These are phyloP conservation scores for Agrotis segetum DNA, from an alignment of 2,888 invertebrate species.

Conservation along the genomic window DNA sequence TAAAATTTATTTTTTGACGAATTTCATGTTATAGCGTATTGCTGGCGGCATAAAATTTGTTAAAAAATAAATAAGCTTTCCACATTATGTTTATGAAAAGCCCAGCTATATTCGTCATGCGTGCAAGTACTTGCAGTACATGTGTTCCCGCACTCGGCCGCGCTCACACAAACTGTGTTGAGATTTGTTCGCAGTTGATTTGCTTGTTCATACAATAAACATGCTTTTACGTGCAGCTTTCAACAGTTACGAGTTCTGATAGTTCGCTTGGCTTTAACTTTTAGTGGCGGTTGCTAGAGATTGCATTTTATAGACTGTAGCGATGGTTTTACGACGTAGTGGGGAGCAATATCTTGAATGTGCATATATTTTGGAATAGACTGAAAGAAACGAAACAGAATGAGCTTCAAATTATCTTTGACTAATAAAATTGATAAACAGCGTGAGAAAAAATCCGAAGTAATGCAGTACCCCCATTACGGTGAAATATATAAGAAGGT, in stretches of 20 bases:
- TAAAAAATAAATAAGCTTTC: background rate
- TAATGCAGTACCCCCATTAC: background rate
- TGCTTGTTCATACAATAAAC: conserved; percentile 49
- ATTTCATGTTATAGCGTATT: too few species aligned
- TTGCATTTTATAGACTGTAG: conserved; percentile 1
- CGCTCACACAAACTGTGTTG: conserved; percentile 45
- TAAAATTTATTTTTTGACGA: too few species aligned
- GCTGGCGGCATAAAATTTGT: background rate
- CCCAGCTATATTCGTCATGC: conserved; percentile 3
- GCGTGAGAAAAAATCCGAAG: background rate
- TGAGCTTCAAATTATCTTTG: background rate
- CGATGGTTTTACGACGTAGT: background rate
- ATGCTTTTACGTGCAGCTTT: conserved; percentile 32
- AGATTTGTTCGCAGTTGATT: conserved; percentile 50
- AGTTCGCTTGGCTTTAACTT: conserved; percentile 20
- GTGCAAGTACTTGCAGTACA: background rate
- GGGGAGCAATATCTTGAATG: background rate
- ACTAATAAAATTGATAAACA: background rate
- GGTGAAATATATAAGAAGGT: conserved; percentile 9
- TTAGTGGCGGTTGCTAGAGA: background rate
- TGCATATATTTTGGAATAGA: too few species aligned
- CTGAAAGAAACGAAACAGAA: background rate
- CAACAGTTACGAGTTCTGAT: conserved; percentile 21
- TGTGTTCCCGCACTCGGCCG: background rate
- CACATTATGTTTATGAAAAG: conserved; percentile 9